Percentiles rank a stretch among this genome's conserved stretches.
Evolutionary conservation across 1,140 invertebrate species (phyloP).

Genomic region (Andrena cerasifolii): DNA sequence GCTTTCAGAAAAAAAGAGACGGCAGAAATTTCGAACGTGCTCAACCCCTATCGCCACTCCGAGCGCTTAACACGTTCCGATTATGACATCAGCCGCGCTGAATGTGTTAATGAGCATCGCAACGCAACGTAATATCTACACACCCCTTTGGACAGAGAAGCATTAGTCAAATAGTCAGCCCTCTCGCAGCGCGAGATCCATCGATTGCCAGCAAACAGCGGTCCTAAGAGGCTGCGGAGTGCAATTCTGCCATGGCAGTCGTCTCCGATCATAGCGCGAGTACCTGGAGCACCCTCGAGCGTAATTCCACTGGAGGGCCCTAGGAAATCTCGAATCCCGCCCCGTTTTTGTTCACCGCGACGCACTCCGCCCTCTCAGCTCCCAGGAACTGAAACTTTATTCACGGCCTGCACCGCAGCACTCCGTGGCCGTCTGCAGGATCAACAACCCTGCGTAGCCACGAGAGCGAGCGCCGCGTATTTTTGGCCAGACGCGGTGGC

Average conservation of each 20-base stretch:
- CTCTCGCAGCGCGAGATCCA: not conserved
- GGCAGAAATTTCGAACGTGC: too few species aligned
- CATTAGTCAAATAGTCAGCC: too few species aligned
- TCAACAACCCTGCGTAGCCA: slow-evolving; percentile 42
- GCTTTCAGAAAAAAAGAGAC: too few species aligned
- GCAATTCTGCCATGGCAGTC: not conserved
- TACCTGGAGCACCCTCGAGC: not conserved
- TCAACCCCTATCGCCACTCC: too few species aligned
- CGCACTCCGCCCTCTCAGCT: not conserved
- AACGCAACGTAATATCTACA: too few species aligned
- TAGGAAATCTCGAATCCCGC: slow-evolving; percentile 26
- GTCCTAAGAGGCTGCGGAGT: not conserved
- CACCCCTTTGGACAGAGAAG: not conserved
- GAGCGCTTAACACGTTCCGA: too few species aligned
- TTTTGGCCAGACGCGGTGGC: slow-evolving; percentile 48
- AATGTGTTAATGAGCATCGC: too few species aligned
- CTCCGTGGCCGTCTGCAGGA: slow-evolving; percentile 22
- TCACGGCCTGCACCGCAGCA: not conserved
- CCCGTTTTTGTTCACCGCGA: slow-evolving; percentile 16
- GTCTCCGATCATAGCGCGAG: slow-evolving; percentile 32
- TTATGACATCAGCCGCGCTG: too few species aligned
- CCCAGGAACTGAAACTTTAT: slow-evolving; percentile 15
- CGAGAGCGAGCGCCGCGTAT: slow-evolving; percentile 21
- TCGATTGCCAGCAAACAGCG: not conserved
- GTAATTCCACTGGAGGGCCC: slow-evolving; percentile 31